phyloP scores from a whole-genome alignment of 2,888 invertebrate species.

The Anaspis maculata region DNA sequence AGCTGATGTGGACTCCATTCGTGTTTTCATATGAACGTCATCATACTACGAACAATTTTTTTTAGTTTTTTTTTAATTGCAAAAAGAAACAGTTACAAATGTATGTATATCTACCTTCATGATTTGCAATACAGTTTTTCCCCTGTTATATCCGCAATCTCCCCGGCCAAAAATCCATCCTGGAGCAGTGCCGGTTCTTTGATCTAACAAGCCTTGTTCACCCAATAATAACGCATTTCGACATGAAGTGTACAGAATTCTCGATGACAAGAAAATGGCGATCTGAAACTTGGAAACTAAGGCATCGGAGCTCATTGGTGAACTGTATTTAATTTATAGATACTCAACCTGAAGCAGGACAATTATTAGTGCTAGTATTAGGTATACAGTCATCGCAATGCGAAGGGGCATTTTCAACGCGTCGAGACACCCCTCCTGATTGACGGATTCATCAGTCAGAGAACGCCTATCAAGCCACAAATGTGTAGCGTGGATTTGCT shows the following conservation, averaged over 20 bases:
- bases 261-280: slow-evolving; percentile 45
- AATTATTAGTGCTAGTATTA: slow-evolving; percentile 22
- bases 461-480: slow-evolving; percentile 36
- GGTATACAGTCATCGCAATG: slow-evolving; percentile 24
- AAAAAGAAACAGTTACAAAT: too few species aligned
- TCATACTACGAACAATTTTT: too few species aligned
- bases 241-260: slow-evolving; percentile 48
- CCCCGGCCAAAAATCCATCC: slow-evolving; percentile 42
- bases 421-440: slow-evolving; percentile 37
- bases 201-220: too few species aligned
- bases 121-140: slow-evolving; percentile 33
- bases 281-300: slow-evolving; percentile 25
- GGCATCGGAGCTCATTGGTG: background rate
- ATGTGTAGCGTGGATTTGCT: slow-evolving; percentile 38
- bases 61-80: too few species aligned
- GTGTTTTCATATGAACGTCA: too few species aligned
- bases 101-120: slow-evolving; percentile 23
- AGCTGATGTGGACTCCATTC: too few species aligned
- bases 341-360: slow-evolving; percentile 23
- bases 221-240: slow-evolving; percentile 45
- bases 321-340: too few species aligned
- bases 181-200: slow-evolving; percentile 42
- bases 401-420: slow-evolving; percentile 32
- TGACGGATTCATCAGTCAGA: slow-evolving; percentile 32
- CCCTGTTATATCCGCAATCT: slow-evolving; percentile 33